Percentiles rank a stretch among this genome's conserved stretches.
These are phyloP conservation scores for Oryzias javanicus DNA, from an alignment of 2,113 vertebrate genomes.

Conservation along the genomic window DNA sequence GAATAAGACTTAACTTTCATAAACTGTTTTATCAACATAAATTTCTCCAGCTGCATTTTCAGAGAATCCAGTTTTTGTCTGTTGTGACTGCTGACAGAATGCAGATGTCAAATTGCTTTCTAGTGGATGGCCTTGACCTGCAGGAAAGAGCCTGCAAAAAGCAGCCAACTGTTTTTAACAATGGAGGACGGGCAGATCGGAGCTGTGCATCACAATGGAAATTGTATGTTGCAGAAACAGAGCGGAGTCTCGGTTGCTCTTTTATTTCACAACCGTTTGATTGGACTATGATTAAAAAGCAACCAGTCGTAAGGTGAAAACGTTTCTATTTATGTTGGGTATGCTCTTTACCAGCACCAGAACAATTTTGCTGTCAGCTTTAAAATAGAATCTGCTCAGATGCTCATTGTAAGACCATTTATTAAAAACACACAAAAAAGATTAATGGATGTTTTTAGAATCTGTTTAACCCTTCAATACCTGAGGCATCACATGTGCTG, in stretches of 20 bases:
- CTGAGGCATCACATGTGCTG: no score
- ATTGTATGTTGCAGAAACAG: not conserved
- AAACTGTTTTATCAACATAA: no score
- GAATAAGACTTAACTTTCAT: no score
- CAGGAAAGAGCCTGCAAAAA: slow-evolving; percentile 5
- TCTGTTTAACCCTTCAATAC: no score
- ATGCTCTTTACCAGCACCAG: no score
- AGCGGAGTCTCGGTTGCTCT: not conserved
- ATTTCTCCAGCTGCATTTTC: no score
- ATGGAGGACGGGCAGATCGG: not conserved
- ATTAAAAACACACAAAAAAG: no score
- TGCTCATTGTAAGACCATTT: no score
- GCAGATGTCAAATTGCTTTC: slow-evolving; percentile 31
- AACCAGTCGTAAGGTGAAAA: not conserved
- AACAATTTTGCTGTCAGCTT: no score
- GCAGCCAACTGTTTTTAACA: slow-evolving; percentile 2
- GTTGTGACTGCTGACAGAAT: slow-evolving; percentile 11
- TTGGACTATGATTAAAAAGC: not conserved
- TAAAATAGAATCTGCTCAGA: no score
- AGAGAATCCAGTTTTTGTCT: not conserved
- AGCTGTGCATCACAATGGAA: not conserved
- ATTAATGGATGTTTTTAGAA: no score
- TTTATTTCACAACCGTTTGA: not conserved
- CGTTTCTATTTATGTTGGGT: no score
- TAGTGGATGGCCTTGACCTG: not conserved